These are phyloP conservation scores for Etheostoma perlongum DNA, from an alignment of 2,797 vertebrate genomes.

Conservation along the genomic window DNA sequence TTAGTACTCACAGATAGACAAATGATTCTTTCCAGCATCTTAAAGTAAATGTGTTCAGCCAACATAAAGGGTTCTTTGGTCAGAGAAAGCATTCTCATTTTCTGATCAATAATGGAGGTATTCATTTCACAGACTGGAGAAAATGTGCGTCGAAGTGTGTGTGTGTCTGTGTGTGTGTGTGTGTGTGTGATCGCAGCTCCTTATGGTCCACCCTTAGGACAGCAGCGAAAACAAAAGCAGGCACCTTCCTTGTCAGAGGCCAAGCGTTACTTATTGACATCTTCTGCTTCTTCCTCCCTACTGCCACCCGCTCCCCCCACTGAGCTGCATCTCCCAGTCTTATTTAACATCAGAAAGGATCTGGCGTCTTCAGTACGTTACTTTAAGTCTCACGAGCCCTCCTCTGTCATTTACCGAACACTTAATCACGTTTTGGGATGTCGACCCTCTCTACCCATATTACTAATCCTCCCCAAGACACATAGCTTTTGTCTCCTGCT, in stretches of 20 bases:
- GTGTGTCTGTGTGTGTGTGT: not conserved
- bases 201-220: slow-evolving; percentile 55
- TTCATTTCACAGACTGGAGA: slow-evolving; percentile 5
- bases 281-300: slow-evolving; percentile 38
- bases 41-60: not conserved
- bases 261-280: slow-evolving; percentile 68
- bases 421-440: slow-evolving; percentile 81
- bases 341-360: slow-evolving; percentile 81
- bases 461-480: slow-evolving; percentile 72
- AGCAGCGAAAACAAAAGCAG: slow-evolving; percentile 64
- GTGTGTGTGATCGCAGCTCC: slow-evolving; percentile 24
- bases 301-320: slow-evolving; percentile 24
- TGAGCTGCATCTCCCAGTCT: slow-evolving; percentile 51
- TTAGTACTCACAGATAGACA: not conserved
- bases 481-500: slow-evolving; percentile 67
- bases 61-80: not conserved
- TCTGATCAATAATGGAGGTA: slow-evolving; percentile 36
- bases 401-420: slow-evolving; percentile 72
- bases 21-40: not conserved
- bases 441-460: slow-evolving; percentile 65
- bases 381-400: slow-evolving; percentile 69
- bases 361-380: slow-evolving; percentile 60
- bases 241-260: slow-evolving; percentile 51
- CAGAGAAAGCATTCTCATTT: not conserved
- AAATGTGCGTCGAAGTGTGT: not conserved